Conservation (phyloP, 2,113 vertebrate genomes). For the Megaptera novaeangliae region DNA sequence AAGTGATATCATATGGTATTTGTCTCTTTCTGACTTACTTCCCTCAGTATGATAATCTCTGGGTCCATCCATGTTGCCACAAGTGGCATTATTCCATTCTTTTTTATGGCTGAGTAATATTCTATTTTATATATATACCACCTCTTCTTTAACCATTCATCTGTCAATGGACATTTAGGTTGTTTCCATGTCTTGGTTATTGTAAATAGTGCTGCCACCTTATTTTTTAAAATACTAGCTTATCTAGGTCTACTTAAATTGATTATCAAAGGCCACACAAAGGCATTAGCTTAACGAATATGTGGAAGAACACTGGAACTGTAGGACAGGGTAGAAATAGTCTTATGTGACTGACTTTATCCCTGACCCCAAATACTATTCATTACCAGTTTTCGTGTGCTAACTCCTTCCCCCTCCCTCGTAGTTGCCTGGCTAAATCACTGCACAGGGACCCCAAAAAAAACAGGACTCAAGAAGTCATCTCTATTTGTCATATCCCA, state of each 20-base stretch:
- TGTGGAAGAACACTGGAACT: neutral
- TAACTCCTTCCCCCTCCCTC: neutral
- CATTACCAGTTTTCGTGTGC: neutral
- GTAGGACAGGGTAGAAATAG: neutral
- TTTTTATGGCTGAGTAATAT: neutral
- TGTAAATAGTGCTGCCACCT: neutral
- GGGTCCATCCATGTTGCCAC: neutral
- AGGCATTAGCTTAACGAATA: neutral
- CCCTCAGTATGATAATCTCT: neutral
- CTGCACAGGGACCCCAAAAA: neutral
- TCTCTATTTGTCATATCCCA: neutral
- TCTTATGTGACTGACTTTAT: neutral
- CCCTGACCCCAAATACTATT: neutral
- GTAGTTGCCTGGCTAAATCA: neutral
- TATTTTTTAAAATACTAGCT: neutral
- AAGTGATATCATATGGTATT: neutral
- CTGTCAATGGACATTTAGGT: neutral
- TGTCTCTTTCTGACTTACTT: neutral
- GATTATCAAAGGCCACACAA: neutral
- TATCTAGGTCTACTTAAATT: neutral
- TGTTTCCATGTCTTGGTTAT: neutral
- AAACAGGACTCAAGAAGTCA: neutral
- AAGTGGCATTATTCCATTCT: neutral
- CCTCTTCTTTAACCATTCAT: neutral
- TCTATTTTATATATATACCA: neutral